These are phyloP conservation scores for Loripinus fragilis DNA, from an alignment of 2,888 invertebrate species.

Conservation along the genomic window DNA sequence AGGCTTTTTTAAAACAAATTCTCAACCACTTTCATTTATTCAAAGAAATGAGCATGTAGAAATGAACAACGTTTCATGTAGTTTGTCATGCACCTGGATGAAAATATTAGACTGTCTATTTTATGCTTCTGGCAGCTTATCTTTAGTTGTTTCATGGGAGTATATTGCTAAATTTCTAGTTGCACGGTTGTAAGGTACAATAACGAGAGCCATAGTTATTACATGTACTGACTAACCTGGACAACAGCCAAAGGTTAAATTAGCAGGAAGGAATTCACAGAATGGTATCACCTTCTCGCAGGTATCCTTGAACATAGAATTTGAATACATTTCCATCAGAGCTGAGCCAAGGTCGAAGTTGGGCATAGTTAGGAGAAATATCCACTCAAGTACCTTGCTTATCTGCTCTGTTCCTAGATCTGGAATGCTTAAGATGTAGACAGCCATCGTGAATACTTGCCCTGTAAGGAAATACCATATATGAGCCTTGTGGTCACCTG, in stretches of 20 bases:
- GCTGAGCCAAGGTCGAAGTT: constrained; percentile 87
- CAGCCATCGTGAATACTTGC: constrained; percentile 88
- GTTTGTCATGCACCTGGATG: too few relatives aligned
- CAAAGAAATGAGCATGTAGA: too few relatives aligned
- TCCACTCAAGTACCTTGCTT: constrained; percentile 86
- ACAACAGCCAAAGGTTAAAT: background rate
- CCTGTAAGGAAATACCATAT: constrained; percentile 87
- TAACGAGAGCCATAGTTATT: background rate
- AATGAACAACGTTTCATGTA: too few relatives aligned
- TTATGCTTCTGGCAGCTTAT: too few relatives aligned
- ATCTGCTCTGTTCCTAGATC: constrained; percentile 86
- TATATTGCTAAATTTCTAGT: too few relatives aligned
- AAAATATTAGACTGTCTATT: too few relatives aligned
- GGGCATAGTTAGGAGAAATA: constrained; percentile 88
- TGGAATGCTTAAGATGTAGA: constrained; percentile 88
- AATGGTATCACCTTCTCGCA: constrained; percentile 20
- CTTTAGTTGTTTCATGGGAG: too few relatives aligned
- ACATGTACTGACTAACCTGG: background rate
- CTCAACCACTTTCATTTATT: too few relatives aligned
- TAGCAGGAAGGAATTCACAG: background rate
- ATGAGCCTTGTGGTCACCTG: too few relatives aligned
- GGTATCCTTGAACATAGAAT: constrained; percentile 70
- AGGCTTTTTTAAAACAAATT: too few relatives aligned
- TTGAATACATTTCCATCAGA: constrained; percentile 83
- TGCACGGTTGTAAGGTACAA: background rate